These are phyloP conservation scores for Anabas testudineus DNA, from an alignment of 2,797 vertebrate genomes.

Conservation along the genomic window DNA sequence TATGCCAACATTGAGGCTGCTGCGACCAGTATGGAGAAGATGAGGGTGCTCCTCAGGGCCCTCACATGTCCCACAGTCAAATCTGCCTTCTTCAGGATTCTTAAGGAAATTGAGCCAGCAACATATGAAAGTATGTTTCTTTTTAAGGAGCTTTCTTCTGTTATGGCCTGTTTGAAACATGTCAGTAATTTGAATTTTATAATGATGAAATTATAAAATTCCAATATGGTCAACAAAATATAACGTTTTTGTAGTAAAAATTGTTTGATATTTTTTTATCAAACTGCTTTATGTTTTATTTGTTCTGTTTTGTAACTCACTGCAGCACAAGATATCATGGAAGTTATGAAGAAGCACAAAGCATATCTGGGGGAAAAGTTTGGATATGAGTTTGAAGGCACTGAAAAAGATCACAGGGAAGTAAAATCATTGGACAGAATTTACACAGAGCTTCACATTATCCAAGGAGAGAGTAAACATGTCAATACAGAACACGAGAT, in stretches of 20 bases:
- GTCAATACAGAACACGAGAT: slow-evolving; percentile 56
- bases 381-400: slow-evolving; percentile 37
- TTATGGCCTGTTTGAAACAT: background rate
- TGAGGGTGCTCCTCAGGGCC: slow-evolving; percentile 38
- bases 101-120: slow-evolving; percentile 16
- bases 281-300: background rate
- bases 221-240: too few species aligned
- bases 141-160: background rate
- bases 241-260: too few species aligned
- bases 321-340: slow-evolving; percentile 24
- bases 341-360: slow-evolving; percentile 31
- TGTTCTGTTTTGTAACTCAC: background rate
- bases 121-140: slow-evolving; percentile 17
- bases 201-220: too few species aligned
- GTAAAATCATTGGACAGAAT: slow-evolving; percentile 28
- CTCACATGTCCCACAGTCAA: slow-evolving; percentile 24
- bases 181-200: background rate
- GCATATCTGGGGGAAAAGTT: slow-evolving; percentile 19
- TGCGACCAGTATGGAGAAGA: slow-evolving; percentile 19
- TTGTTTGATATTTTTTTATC: too few species aligned
- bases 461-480: slow-evolving; percentile 31
- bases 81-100: slow-evolving; percentile 32
- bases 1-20: slow-evolving; percentile 24
- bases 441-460: slow-evolving; percentile 53
- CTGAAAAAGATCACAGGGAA: background rate